Conservation (phyloP, 1,140 invertebrate genomes). For the Hormaphis cornu region DNA sequence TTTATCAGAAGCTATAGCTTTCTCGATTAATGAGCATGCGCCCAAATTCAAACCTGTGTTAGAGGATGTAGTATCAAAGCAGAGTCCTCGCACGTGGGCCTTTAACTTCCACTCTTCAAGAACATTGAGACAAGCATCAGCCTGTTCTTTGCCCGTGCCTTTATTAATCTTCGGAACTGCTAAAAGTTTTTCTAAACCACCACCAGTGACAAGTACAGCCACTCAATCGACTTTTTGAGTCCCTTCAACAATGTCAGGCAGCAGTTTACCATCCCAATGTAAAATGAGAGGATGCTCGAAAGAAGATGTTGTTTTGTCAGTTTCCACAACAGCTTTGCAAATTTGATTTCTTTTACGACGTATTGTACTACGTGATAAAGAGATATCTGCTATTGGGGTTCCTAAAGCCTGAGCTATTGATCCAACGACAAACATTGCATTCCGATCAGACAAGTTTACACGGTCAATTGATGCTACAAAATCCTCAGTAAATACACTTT, state of each 20-base stretch:
- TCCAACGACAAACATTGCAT: background rate
- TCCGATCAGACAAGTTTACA: too few relatives aligned
- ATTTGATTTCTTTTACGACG: too few relatives aligned
- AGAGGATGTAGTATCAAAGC: slow-evolving; percentile 40
- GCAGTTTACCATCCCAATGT: slow-evolving; percentile 36
- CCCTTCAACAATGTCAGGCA: slow-evolving; percentile 18
- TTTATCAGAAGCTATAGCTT: background rate
- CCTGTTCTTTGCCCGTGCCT: background rate
- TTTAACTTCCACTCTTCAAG: slow-evolving; percentile 8
- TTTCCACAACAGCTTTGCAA: background rate
- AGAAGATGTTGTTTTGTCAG: background rate
- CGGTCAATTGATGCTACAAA: too few relatives aligned
- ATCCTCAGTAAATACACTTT: too few relatives aligned
- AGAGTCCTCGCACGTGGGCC: slow-evolving; percentile 32
- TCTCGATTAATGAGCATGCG: slow-evolving; percentile 28
- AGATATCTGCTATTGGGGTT: background rate
- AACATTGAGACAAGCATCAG: background rate
- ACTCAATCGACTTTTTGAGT: background rate
- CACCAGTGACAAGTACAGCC: background rate
- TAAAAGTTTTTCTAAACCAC: slow-evolving; percentile 19
- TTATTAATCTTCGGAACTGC: background rate
- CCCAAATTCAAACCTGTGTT: slow-evolving; percentile 39
- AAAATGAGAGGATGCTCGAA: slow-evolving; percentile 19
- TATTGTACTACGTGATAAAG: background rate
- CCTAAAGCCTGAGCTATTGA: background rate